phyloP scores from a whole-genome alignment of 2,888 invertebrate genomes.

The Orchesella flavescens region DNA sequence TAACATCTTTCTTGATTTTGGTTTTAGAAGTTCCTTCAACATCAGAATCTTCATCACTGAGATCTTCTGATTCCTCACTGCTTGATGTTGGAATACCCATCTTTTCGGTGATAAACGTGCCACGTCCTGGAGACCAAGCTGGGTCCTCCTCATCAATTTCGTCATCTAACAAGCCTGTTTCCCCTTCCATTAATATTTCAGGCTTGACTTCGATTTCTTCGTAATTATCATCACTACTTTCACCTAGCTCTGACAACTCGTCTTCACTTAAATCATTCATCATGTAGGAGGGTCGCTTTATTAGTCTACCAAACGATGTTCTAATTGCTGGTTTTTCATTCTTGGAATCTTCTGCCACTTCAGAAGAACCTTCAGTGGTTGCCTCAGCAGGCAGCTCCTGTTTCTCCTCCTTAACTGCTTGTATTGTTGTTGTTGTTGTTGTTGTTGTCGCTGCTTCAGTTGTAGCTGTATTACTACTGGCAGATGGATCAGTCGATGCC shows the following conservation, averaged over 20 bases:
- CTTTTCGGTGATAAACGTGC: conserved; percentile 44
- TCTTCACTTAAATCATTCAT: conserved; percentile 49
- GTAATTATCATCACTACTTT: conserved; percentile 53
- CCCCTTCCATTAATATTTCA: conserved; percentile 25
- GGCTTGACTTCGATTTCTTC: conserved; percentile 57
- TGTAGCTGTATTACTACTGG: background rate
- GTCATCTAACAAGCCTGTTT: conserved; percentile 5
- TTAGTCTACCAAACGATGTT: conserved; percentile 55
- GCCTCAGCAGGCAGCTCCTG: background rate
- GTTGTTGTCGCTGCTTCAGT: background rate
- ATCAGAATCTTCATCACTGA: conserved; percentile 40
- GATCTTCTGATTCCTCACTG: conserved; percentile 54
- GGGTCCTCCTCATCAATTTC: conserved; percentile 59
- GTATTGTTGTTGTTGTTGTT: background rate
- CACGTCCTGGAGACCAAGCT: conserved; percentile 55
- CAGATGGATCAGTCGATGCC: background rate
- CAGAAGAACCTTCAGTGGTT: background rate
- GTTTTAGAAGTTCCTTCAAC: conserved; percentile 19
- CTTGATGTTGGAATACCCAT: conserved; percentile 40
- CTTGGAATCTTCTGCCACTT: conserved; percentile 7
- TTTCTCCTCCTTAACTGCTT: background rate
- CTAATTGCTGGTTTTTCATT: conserved; percentile 21
- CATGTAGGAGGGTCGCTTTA: conserved; percentile 56
- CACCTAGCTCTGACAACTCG: conserved; percentile 45
- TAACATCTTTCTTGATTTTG: conserved; percentile 38